Percentiles rank a stretch among this genome's conserved stretches.
Evolutionary conservation across 2,888 invertebrate genomes (phyloP).

Genomic region (Hoplodrina ambigua): DNA sequence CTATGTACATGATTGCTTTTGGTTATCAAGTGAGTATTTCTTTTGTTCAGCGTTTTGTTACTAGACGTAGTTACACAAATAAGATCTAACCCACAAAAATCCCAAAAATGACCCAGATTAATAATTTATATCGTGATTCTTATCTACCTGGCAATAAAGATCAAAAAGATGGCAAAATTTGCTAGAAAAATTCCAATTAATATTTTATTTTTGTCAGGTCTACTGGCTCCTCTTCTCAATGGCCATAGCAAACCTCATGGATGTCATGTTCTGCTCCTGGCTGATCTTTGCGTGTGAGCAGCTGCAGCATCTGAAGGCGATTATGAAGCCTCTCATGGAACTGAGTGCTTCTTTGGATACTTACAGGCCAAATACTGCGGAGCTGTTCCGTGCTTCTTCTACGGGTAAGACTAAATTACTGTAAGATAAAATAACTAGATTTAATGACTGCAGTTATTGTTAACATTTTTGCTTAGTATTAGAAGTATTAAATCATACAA

Average conservation of each 20-base stretch:
- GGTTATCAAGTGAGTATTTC: conserved; percentile 90
- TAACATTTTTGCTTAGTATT: neutral
- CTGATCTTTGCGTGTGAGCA: conserved; percentile 96
- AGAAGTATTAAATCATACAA: too few species aligned
- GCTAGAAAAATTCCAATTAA: neutral
- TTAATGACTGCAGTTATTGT: neutral
- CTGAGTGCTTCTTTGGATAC: conserved; percentile 95
- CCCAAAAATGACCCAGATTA: too few species aligned
- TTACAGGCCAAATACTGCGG: conserved; percentile 93
- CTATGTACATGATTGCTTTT: conserved; percentile 92
- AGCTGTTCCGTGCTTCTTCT: conserved; percentile 91
- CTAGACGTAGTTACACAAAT: too few species aligned
- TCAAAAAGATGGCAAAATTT: neutral
- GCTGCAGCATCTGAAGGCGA: conserved; percentile 95
- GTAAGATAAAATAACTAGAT: neutral
- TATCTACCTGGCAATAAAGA: too few species aligned
- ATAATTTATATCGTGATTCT: too few species aligned
- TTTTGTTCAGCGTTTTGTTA: neutral
- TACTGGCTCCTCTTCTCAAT: conserved; percentile 93
- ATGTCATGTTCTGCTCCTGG: conserved; percentile 96
- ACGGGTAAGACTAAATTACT: conserved; percentile 73
- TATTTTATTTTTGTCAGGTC: conserved; percentile 78
- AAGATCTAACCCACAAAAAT: too few species aligned
- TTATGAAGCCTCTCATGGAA: conserved; percentile 97
- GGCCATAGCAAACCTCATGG: conserved; percentile 91